Evolutionary conservation across 2,797 vertebrate genomes (phyloP), one percentile per base, ranked within the genome.

Genomic region (Phataginus tetradactyla): DNA sequence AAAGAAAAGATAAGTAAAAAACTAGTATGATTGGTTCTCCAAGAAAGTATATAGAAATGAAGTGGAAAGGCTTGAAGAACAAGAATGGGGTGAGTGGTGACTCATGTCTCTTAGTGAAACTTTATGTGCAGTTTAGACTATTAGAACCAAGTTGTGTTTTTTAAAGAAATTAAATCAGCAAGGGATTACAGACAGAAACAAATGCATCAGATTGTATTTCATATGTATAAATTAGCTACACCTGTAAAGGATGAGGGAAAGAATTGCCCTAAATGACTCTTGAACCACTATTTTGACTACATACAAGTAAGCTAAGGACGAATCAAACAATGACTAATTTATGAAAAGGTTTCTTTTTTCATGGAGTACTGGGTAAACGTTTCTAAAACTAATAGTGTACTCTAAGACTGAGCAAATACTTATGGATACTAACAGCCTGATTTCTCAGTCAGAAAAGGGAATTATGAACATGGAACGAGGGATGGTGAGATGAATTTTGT

Each of bases 101-200:
- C 25, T 69, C 20, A 84, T 29, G 42, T 49, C 5, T 90, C 71
- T 63, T 20, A 61, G n/a, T 23, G 9, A 94, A 51, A 78, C 13
- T 32, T 89, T 66, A 27, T 78, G 27, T 69, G 29, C 29, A 63
- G 18, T 71, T 90, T 90, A 71, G 53, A 90, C 17, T 90, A 17
- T 17, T 51, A 21, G 29, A 63, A 71, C 34, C 53, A 90, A 77
- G 34, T 61, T n/a, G 32, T 68, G 7, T 12, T 45, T 32, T 66
- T 88, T 93, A 55, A 59, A 77, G 12, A 75, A 81, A 68, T 94
- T 83, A 68, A 68, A 77, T 69, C 59, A 84, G 68, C 27, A 81
- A 42, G 45, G 23, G 23, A 51, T 77, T 68, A 59, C 27, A 68
- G 68, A 51, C 18, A 68, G 69, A 84, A 84, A 90, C 27, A 84